Base-by-base conservation (phyloP, 2,888 invertebrate genomes). In the Colostygia pectinataria region DNA sequence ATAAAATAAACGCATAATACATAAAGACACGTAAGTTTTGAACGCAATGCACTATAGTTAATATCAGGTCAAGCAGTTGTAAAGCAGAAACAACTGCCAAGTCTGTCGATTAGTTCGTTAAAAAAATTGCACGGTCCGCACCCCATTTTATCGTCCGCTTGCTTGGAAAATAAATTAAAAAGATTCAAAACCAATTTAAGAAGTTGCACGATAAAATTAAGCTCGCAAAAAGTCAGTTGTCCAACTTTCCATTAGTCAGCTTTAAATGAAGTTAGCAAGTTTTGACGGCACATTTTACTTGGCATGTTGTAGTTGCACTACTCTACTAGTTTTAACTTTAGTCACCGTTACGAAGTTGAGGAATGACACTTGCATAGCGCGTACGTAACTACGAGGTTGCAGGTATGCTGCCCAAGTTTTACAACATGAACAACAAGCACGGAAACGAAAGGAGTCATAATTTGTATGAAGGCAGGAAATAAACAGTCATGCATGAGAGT, bases 251-350 rank as follows among this genome's bases (percentile, higher is more conserved):
- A 54, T 57, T 54, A 49, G 56, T 46, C 54, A 50, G 50, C 46
- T 45, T 58, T 55, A 61, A 61, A 61, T 58, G 56, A 56, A 55
- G 55, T 58, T 50, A 40, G 51, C 49, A 56, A 58, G 58, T 61
- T 59, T 58, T 55, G 61, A 61, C 58, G 48, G 53, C 55, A 61
- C 58, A 58, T 58, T 61, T 61, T 58, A 61, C 58, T 61, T 58
- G 56, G 53, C 61, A 51, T 61, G 60, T 60, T 57, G 55, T 45
- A 51, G 44, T 31, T 34, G 39, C 53, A 57, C 40, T 52, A 46
- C 54, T 45, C 40, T 52, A 46, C 54, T 45, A 53, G 54, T 54
- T 53, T 52, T 44, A 55, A 60, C 55, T 57, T 59, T 33, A 33
- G 43, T 51, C 46, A 31, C 47, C 25, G 55, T 57, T 40, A 37